Evolutionary conservation across 2,113 vertebrate genomes (phyloP), one percentile per base, ranked within the genome.

Genomic region (Epinephelus moara): DNA sequence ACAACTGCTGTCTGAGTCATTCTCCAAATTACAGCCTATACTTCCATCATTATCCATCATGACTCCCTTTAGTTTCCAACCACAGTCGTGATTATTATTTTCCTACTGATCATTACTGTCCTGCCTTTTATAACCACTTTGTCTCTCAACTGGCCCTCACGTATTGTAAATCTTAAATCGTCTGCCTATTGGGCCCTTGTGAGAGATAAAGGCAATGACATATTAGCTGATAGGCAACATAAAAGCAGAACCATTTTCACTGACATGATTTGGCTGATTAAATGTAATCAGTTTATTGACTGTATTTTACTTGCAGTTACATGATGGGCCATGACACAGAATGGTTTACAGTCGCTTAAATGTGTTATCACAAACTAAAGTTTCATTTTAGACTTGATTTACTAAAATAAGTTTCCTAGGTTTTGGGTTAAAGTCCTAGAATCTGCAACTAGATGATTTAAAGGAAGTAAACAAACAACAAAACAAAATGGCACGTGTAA

Each of bases 1-100:
- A 78, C 2, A 4, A 45, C 42, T 33, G 17, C 25, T 4, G 40
- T 67, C 52, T 76, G 77, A 87, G 63, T 78, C 69, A 85, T 90
- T 64, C 21, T 15, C 45, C 12, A 30, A 86, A 85, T 85, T 84
- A 75, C 37, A 88, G 45, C 50, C 78, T 59, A 0, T 45, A 14
- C 50, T 62, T 78, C 40, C 18, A 47, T 75, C 45, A 49, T 60
- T 40, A 50, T 73, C 23, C 14, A n/a, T 62, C 15, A 70, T 63
- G 50, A 50, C 53, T 68, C 42, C 6, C 33, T 60, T 40, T 70
- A 50, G 14, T 80, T 86, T 53, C 62, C 33, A 7, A 45, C 61
- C 78, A 60, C 7, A 75, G 30, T 70, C 2, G 2, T 63, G 57
- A 72, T 76, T 70, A 18, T 81, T 68, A 75, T 72, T 87, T 80